A percentile compares a stretch with the other conserved stretches of the same genome.
Evolutionary conservation across 2,797 vertebrate species (phyloP).

Genomic region (Pelochelys cantorii): DNA sequence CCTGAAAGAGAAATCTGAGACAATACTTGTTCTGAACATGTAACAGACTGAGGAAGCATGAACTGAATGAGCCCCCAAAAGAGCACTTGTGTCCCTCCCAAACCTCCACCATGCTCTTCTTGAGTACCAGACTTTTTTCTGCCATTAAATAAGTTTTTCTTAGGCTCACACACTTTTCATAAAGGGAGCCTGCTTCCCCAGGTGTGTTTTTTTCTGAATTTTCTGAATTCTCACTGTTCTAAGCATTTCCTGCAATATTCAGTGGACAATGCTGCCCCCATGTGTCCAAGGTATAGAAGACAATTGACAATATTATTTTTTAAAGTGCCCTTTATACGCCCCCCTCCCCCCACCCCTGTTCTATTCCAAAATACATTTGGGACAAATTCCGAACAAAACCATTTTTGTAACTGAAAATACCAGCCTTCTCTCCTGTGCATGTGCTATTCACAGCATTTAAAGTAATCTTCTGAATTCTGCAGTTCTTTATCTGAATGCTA

Average conservation of each 20-base stretch:
- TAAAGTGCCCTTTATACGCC: not conserved
- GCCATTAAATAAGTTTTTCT: not conserved
- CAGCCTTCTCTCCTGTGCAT: too few relatives aligned
- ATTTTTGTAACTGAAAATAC: not conserved
- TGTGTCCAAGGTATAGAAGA: slow-evolving; percentile 14
- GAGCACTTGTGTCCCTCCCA: fast-evolving
- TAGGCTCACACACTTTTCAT: not conserved
- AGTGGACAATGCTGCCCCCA: slow-evolving; percentile 76
- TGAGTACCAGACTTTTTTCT: not conserved
- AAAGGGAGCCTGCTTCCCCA: not conserved
- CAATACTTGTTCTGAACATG: fast-evolving
- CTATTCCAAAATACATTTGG: not conserved
- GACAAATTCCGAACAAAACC: not conserved
- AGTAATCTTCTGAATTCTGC: not conserved
- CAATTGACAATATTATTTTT: not conserved
- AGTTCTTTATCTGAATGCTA: too few relatives aligned
- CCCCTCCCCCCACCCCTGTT: too few relatives aligned
- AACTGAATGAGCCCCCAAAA: fast-evolving
- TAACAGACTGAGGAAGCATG: fast-evolving
- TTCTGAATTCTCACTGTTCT: not conserved
- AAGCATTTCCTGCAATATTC: slow-evolving; percentile 36
- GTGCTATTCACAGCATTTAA: too few relatives aligned
- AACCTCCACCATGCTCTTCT: fast-evolving
- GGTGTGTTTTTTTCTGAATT: not conserved
- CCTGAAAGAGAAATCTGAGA: not conserved